Evolutionary conservation across 2,113 vertebrate species (phyloP).

Genomic region (Laticauda laticaudata): DNA sequence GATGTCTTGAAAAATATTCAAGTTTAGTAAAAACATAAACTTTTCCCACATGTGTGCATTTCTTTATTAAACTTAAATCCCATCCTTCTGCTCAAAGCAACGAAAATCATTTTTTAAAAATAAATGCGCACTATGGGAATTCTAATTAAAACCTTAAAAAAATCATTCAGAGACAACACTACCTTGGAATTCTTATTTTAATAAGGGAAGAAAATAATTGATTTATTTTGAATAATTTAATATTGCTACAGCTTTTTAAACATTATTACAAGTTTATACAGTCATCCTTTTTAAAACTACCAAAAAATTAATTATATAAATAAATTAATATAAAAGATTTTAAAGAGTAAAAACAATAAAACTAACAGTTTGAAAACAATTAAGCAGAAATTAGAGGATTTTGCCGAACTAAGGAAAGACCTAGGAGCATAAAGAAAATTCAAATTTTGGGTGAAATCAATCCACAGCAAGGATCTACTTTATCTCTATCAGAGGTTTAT

Average conservation of each 20-base stretch:
- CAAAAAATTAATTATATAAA: not conserved
- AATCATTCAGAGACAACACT: not conserved
- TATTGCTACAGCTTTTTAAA: not conserved
- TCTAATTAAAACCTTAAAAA: not conserved
- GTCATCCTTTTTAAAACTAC: not conserved
- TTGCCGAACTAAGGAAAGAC: not conserved
- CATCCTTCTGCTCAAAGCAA: not conserved
- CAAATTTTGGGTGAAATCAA: not conserved
- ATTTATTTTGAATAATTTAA: not conserved
- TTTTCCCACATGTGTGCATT: not conserved
- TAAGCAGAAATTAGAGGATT: not conserved
- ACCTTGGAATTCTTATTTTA: not conserved
- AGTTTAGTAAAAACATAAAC: constrained; percentile 6
- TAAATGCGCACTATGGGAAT: not conserved
- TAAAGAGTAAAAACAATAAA: not conserved
- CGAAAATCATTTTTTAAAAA: not conserved
- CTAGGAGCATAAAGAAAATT: not conserved
- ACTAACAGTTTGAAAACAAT: not conserved
- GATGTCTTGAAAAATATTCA: not conserved
- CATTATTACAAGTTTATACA: not conserved
- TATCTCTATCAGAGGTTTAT: not conserved
- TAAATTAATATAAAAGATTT: not conserved
- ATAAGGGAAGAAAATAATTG: not conserved
- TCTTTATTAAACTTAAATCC: not conserved
- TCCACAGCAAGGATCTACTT: not conserved